Evolutionary conservation across 2,888 invertebrate species (phyloP), one percentile per base, ranked within the genome.

Genomic region (Sphinx pinastri): DNA sequence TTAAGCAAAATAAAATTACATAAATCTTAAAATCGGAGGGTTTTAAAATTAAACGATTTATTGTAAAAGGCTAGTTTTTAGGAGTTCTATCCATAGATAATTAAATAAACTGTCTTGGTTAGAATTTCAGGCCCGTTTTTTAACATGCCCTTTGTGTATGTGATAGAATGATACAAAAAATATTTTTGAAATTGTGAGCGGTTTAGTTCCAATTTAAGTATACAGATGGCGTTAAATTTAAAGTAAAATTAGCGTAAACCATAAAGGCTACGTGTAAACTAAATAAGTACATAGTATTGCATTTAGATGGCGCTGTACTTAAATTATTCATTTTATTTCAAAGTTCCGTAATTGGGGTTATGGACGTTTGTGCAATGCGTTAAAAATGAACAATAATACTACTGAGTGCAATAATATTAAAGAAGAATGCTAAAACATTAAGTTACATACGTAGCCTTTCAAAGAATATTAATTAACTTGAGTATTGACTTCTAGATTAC

Each of bases 401-500:
- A 25, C 25, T 2, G 25, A 25, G 25, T 25, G 25, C 25, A 25
- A n/a, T n/a, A n/a, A n/a, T n/a, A n/a, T n/a, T n/a, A 25, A 25
- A 25, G 25, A 25, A 1, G 25, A 25, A 1, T 25, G 25, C 25
- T 25, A 25, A 25, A 25, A 1, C 25, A 25, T 25, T 25, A 1
- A 25, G 25, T 25, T 25, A 25, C 1, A 25, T 51, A 51, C 1
- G 25, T 25, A 31, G 11, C 59, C 16, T 49, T 49, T 19, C 10
- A 66, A 8, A 19, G 0, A 14, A 25, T 14, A 2, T 25, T 51
- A 19, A 12, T 13, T 10, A 47, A 47, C 0, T 63, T 60, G 6
- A 69, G 11, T 59, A 12, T 10, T 0, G 8, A 51, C 38, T 63
- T 0, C 0, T 73, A 82, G 81, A 68, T 79, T 72, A 75, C 74